phyloP scores from a whole-genome alignment of 2,797 vertebrate species.

The Antrozous pallidus region DNA sequence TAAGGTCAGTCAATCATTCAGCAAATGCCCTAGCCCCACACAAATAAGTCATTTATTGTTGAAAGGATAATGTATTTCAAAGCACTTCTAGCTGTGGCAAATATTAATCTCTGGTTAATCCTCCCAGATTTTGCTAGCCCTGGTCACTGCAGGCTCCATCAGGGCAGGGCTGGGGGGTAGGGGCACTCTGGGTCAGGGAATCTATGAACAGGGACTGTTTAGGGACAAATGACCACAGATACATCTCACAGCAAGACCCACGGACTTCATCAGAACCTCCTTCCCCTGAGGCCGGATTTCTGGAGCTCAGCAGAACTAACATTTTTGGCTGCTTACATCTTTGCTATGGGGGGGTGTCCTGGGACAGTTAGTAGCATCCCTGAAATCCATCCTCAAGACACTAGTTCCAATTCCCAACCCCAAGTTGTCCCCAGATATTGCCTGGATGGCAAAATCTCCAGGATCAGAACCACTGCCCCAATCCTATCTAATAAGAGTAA shows the following conservation, averaged over 20 bases:
- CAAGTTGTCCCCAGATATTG: neutral
- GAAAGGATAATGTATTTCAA: neutral
- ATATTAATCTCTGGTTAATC: neutral
- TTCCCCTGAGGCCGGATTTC: neutral
- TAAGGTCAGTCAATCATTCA: conserved; percentile 23
- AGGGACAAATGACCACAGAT: neutral
- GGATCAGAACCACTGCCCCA: neutral
- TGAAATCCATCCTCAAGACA: neutral
- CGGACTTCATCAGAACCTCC: no score
- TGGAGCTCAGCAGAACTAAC: neutral
- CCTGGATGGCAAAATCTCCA: neutral
- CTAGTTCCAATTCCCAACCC: neutral
- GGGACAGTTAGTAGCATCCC: no score
- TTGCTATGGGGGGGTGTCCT: neutral
- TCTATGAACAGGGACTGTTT: neutral
- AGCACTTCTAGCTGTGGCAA: neutral
- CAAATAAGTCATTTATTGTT: neutral
- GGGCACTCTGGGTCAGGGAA: neutral
- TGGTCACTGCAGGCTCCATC: no score
- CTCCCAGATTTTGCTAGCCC: neutral
- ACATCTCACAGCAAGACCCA: neutral
- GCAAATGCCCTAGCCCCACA: neutral
- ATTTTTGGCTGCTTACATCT: accelerated
- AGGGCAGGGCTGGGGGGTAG: neutral
- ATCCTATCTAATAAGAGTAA: no score